A percentile compares a stretch with the other conserved stretches of the same genome.
Conservation (phyloP, 2,888 invertebrate genomes). For the Apodemia duryi region DNA sequence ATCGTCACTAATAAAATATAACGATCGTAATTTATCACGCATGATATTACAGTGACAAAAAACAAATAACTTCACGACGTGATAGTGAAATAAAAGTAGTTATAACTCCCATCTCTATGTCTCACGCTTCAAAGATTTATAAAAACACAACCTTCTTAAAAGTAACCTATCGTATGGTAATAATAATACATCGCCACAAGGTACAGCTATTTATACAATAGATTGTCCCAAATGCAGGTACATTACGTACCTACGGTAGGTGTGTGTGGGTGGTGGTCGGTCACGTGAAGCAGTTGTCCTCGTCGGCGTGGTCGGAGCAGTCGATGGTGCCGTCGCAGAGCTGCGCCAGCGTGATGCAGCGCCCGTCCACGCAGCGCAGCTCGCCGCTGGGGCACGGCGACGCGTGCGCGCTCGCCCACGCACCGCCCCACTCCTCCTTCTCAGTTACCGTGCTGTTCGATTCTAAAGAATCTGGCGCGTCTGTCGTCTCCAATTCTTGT, state of each 20-base stretch:
- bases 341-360: slow-evolving; percentile 81
- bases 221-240: no score
- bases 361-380: slow-evolving; percentile 81
- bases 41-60: no score
- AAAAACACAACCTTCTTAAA: no score
- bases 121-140: no score
- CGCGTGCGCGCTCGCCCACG: slow-evolving; percentile 50
- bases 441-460: slow-evolving; percentile 38
- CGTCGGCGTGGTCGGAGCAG: slow-evolving; percentile 82
- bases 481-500: slow-evolving; percentile 35
- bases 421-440: slow-evolving; percentile 32
- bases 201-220: no score
- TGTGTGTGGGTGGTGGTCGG: neutral
- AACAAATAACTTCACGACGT: no score
- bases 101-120: no score
- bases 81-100: no score
- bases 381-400: slow-evolving; percentile 77
- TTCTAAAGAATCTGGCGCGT: slow-evolving; percentile 38
- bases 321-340: slow-evolving; percentile 81
- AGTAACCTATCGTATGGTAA: no score
- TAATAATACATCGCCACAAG: no score
- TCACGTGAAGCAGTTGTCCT: slow-evolving; percentile 81
- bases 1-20: no score
- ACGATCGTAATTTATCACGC: no score
- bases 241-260: neutral